Base-by-base conservation (phyloP, 2,797 vertebrate genomes). In the Hippoglossus hippoglossus region DNA sequence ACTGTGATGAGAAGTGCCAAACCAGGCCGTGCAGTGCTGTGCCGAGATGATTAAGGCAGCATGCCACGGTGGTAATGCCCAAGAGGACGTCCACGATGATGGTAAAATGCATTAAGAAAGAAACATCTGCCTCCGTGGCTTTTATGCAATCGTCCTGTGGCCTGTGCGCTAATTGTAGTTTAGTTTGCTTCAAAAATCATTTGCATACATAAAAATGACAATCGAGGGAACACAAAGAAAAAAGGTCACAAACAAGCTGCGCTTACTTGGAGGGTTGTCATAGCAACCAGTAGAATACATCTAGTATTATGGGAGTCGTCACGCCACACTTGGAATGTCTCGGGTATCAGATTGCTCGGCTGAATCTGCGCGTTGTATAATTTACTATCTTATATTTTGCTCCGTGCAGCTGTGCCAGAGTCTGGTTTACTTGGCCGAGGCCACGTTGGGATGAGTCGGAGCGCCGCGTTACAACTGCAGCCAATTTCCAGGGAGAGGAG, bases 361-460 rank as follows among this genome's bases (percentile, higher is more conserved):
- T 66, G 55, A 74, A 67, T 54, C 60, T 53, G 34, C 4, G 49
- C 13, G 8, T 75, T 86, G 79, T 87, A 82, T 88, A 82, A 88
- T 89, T 87, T 64, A 85, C 55, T 51, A 55, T 73, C 58, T 52
- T 69, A 77, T 86, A 36, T 67, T 65, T 78, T 50, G 52, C 75
- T 71, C 67, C 18, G 13, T 73, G 56, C 86, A 84, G 78, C 72
- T 79, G 84, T 66, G 79, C 80, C 56, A 34, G 77, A 41, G 74
- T 74, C 53, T 70, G 76, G 71, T 81, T 77, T 44, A 62, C 74
- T 87, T 82, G 84, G 83, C 83, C 3, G 56, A 39, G 56, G 70
- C 76, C 16, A 67, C 64, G 63, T 25, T 49, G 39, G 65, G 70
- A 82, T 63, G 82, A 77, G 75, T 47, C 34, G 80, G 18, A 64